These are phyloP conservation scores for Centropyge bicolor DNA, from an alignment of 2,797 vertebrate genomes.

Conservation along the genomic window DNA sequence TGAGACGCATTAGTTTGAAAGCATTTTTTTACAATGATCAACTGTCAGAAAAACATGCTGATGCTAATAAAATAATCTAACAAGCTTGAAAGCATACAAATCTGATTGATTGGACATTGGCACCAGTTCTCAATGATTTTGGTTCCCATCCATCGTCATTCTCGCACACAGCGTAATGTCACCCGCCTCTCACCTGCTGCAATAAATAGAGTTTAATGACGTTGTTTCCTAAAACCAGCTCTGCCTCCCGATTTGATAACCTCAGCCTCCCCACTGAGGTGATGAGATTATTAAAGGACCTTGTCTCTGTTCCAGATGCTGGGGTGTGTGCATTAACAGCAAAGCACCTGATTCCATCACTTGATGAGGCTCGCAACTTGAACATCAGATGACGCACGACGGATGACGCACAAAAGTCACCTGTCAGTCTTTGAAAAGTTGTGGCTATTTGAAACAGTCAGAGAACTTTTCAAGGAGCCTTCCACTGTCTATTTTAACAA, in stretches of 20 bases:
- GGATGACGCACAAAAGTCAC: conserved; percentile 24
- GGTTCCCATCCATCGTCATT: background rate
- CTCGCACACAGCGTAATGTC: background rate
- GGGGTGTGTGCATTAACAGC: conserved; percentile 5
- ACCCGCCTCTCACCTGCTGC: conserved; percentile 2
- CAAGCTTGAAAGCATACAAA: no score
- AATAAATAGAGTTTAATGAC: conserved; percentile 31
- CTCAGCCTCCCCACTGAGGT: conserved; percentile 23
- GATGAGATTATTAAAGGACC: conserved; percentile 32
- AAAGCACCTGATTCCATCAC: conserved; percentile 45
- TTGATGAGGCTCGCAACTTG: conserved; percentile 20
- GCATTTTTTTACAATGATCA: no score
- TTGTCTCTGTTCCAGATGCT: conserved; percentile 24
- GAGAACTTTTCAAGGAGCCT: conserved; percentile 16
- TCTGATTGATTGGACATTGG: no score
- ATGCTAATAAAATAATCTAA: no score
- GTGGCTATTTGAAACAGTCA: background rate
- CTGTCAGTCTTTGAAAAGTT: conserved; percentile 16
- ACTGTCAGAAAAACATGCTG: no score
- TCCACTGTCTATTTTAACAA: background rate
- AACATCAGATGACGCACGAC: conserved; percentile 10
- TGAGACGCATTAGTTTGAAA: background rate
- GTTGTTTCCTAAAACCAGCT: conserved; percentile 16
- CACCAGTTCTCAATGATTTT: no score
- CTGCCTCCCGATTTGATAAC: conserved; percentile 3